Percentiles rank a stretch among this genome's conserved stretches.
Conservation (phyloP, 2,113 vertebrate species). For the Setophaga kirtlandii region DNA sequence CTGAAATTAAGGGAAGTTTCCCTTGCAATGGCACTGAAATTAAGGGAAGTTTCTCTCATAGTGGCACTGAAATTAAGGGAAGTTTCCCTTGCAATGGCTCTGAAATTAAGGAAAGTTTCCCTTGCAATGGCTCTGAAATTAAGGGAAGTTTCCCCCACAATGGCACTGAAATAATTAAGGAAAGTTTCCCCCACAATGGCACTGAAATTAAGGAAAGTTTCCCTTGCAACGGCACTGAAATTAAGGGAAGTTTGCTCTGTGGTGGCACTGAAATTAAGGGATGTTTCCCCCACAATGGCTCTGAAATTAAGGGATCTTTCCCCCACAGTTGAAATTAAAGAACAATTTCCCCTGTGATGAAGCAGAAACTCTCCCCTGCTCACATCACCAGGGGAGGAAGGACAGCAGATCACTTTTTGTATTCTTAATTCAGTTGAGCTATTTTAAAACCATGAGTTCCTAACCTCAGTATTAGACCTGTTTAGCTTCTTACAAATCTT, state of each 20-base stretch:
- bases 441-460: neutral
- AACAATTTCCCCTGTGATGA: neutral
- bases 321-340: accelerated
- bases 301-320: neutral
- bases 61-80: neutral
- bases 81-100: accelerated
- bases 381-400: neutral
- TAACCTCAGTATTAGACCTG: neutral
- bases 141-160: accelerated
- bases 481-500: neutral
- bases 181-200: accelerated
- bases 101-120: neutral
- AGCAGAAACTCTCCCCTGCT: neutral
- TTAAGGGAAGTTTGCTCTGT: neutral
- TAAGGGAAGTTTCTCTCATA: accelerated
- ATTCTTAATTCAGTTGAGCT: neutral
- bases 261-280: neutral
- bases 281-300: accelerated
- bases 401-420: neutral
- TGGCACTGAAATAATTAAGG: neutral
- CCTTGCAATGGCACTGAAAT: neutral
- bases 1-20: neutral
- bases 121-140: neutral
- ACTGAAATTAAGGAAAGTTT: neutral
- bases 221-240: accelerated